A percentile compares a stretch with the other conserved stretches of the same genome.
phyloP scores from a whole-genome alignment of 2,797 vertebrate genomes.

The Coregonus sp. region DNA sequence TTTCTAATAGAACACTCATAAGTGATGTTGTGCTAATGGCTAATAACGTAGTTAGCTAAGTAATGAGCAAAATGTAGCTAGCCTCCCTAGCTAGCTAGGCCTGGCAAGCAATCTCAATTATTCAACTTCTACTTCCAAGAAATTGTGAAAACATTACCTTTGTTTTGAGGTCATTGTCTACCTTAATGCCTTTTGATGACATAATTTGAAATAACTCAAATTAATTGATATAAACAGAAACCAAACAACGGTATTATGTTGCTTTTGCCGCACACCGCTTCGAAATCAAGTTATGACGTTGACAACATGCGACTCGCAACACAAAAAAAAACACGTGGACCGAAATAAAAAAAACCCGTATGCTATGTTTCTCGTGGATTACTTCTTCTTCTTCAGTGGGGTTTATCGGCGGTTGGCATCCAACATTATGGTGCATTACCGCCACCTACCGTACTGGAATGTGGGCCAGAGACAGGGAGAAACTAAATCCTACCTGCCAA shows the following conservation, averaged over 20 bases:
- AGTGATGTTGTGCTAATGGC: not conserved
- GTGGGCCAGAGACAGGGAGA: too few species aligned
- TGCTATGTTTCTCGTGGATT: not conserved
- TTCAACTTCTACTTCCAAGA: not conserved
- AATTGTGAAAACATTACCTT: constrained; percentile 67
- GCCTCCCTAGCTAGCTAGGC: not conserved
- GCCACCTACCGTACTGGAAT: too few species aligned
- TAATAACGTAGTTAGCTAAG: not conserved
- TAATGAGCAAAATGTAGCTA: not conserved
- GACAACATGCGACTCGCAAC: constrained; percentile 6
- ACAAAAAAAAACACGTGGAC: constrained; percentile 17
- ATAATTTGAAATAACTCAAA: constrained; percentile 46
- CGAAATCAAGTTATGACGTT: constrained; percentile 18
- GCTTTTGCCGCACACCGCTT: constrained; percentile 2
- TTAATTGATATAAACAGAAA: not conserved
- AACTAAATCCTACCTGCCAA: too few species aligned
- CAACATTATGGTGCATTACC: too few species aligned
- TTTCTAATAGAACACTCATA: not conserved
- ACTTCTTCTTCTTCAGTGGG: too few species aligned
- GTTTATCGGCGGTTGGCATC: too few species aligned
- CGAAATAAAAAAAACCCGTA: too few species aligned
- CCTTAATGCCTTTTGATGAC: constrained; percentile 77
- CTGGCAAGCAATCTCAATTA: not conserved
- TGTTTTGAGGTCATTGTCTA: constrained; percentile 83
- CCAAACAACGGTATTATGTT: too few species aligned